These are phyloP conservation scores for Microcebus griseorufus DNA, from an alignment of 2,113 vertebrate species.

Conservation along the genomic window DNA sequence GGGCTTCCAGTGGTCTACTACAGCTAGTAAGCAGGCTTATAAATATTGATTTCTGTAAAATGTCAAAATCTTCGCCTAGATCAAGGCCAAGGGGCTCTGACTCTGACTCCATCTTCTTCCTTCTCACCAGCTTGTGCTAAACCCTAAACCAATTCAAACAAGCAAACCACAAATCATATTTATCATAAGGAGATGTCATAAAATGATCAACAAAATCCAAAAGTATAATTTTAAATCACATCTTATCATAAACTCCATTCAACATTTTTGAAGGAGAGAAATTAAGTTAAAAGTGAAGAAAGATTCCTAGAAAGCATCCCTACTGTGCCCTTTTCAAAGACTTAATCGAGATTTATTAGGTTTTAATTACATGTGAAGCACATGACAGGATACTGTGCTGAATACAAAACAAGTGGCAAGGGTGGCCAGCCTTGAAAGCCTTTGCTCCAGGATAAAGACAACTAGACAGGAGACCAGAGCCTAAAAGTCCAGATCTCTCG, in stretches of 20 bases:
- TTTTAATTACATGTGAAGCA: slow-evolving; percentile 68
- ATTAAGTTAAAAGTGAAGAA: slow-evolving; percentile 58
- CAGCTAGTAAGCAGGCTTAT: not conserved
- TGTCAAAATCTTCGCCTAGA: not conserved
- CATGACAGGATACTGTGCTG: not conserved
- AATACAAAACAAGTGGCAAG: slow-evolving; percentile 44
- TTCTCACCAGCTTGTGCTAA: not conserved
- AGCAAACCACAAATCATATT: not conserved
- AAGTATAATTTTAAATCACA: not conserved
- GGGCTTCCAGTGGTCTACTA: not conserved
- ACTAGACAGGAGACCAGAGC: not conserved
- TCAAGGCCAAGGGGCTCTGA: not conserved
- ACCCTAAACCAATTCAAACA: not conserved
- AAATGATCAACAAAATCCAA: not conserved
- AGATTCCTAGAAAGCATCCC: slow-evolving; percentile 51
- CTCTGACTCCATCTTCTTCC: not conserved
- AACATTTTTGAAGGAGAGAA: slow-evolving; percentile 39
- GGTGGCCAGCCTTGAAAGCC: not conserved
- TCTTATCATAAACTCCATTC: not conserved
- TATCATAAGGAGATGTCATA: not conserved
- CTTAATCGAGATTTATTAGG: slow-evolving; percentile 68
- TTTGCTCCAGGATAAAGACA: not conserved
- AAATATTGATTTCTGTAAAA: not conserved
- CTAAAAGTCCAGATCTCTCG: not conserved
- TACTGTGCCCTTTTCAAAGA: slow-evolving; percentile 53